Conservation (phyloP, 1,140 invertebrate species). For the Drosophila saltans region DNA sequence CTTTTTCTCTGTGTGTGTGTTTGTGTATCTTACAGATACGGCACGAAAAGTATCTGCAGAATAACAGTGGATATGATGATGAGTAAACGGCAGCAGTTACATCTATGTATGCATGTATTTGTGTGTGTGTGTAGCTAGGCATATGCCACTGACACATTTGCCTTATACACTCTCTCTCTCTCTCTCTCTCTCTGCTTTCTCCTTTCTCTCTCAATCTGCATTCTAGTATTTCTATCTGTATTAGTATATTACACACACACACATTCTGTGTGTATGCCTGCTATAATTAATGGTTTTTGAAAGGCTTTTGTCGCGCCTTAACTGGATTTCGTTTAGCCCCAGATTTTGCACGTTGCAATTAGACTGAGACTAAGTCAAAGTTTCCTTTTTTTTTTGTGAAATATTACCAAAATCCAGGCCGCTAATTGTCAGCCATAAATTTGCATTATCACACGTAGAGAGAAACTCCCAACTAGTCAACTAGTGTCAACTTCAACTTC, state of each 20-base stretch:
- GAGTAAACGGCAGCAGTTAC: conserved; percentile 14
- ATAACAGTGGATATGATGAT: conserved; percentile 16
- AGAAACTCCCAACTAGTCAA: conserved; percentile 25
- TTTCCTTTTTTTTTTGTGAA: conserved; percentile 40
- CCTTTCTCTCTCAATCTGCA: conserved; percentile 15
- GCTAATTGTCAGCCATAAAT: conserved; percentile 80
- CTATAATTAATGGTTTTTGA: conserved; percentile 21
- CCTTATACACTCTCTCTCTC: conserved; percentile 7
- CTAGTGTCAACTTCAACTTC: conserved; percentile 22
- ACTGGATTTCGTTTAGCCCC: conserved; percentile 26
- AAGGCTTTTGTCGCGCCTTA: conserved; percentile 18
- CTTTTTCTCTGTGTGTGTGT: conserved; percentile 28
- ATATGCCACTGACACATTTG: conserved; percentile 16
- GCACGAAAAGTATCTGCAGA: conserved; percentile 18
- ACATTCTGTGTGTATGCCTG: conserved; percentile 19
- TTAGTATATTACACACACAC: neutral
- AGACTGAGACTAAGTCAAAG: conserved; percentile 61
- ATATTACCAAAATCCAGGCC: conserved; percentile 66
- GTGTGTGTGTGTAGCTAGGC: neutral
- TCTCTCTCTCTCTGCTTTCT: neutral
- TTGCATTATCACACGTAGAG: conserved; percentile 76
- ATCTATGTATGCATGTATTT: neutral
- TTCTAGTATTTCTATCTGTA: conserved; percentile 1
- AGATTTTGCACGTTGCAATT: conserved; percentile 61
- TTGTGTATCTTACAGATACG: conserved; percentile 44